Evolutionary conservation across 1,140 invertebrate genomes (phyloP).

Genomic region (Episyrphus balteatus): DNA sequence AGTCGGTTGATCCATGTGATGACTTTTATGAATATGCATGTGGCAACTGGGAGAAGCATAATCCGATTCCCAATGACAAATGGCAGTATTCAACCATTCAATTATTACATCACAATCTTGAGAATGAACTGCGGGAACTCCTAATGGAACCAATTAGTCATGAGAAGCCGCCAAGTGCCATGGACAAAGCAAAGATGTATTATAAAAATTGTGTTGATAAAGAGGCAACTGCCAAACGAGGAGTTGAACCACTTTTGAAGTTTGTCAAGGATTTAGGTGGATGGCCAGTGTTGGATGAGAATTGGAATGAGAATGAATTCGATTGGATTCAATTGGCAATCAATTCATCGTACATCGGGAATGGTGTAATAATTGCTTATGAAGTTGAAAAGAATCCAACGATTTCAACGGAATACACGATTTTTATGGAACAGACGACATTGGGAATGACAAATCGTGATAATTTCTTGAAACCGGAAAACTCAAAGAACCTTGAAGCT

Average conservation of each 20-base stretch:
- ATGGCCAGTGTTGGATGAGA: not conserved
- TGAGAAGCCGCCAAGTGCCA: not conserved
- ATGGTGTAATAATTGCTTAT: too few species aligned
- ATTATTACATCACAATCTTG: not conserved
- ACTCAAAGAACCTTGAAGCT: slow-evolving; percentile 59
- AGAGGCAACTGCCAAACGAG: not conserved
- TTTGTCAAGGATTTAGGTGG: not conserved
- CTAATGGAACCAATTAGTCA: not conserved
- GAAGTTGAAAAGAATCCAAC: slow-evolving; percentile 73
- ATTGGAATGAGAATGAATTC: not conserved
- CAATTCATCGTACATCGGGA: slow-evolving; percentile 60
- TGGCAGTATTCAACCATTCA: not conserved
- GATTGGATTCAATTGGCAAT: not conserved
- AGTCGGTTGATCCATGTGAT: slow-evolving; percentile 49
- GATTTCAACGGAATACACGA: slow-evolving; percentile 74
- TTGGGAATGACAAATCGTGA: slow-evolving; percentile 75
- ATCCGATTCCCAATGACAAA: not conserved
- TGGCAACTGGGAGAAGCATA: slow-evolving; percentile 37
- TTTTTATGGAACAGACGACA: slow-evolving; percentile 81
- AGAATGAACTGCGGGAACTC: not conserved
- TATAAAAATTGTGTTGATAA: not conserved
- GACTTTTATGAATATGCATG: slow-evolving; percentile 58
- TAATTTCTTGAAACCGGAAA: slow-evolving; percentile 67
- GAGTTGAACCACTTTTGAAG: not conserved
- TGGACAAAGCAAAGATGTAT: not conserved